Evolutionary conservation across 2,888 invertebrate genomes (phyloP), one percentile per base, ranked within the genome.

Genomic region (Phyto melanocephala): DNA sequence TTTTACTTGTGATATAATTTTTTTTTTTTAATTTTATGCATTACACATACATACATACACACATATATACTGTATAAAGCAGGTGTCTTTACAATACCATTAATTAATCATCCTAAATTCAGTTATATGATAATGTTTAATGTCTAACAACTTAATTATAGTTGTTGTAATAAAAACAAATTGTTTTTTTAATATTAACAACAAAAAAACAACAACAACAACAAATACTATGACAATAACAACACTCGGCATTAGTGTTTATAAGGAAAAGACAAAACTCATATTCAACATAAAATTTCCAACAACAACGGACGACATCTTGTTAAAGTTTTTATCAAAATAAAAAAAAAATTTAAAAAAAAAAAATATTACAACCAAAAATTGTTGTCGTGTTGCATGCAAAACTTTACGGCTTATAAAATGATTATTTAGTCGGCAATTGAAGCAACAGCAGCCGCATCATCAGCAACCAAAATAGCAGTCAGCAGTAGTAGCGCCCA

Each of bases 401-500:
- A 77, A 77, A 77, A 47, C 22, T 42, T 7, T 56, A 40, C 47
- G 15, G 40, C 42, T 76, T 71, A 45, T 54, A 52, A 68, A 60
- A 68, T 56, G 3, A 40, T 50, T 63, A 42, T 20, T 72, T 70
- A 33, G 52, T 6, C 45, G 24, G 42, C 74, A 72, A 17, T 47
- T 45, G 54, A 33, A 22, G 65, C 60, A 17, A 40, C 28, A 28
- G 28, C 28, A 13, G 35, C 35, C n/a, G 28, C 40, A 28, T 10
- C 67, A 40, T 37, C 52, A 15, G 56, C 35, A 37, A 33, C 37
- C 17, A 42, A 37, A 52, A 65, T 22, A 22, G 40, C 37, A 33
- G 35, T 85, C 86, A 86, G 85, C 85, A 85, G 88, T 87, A 88
- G 72, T 56, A 50, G 88, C 88, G 88, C 88, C 88, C 88, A 88